phyloP scores from a whole-genome alignment of 2,113 vertebrate genomes.

The Gymnarchus niloticus region DNA sequence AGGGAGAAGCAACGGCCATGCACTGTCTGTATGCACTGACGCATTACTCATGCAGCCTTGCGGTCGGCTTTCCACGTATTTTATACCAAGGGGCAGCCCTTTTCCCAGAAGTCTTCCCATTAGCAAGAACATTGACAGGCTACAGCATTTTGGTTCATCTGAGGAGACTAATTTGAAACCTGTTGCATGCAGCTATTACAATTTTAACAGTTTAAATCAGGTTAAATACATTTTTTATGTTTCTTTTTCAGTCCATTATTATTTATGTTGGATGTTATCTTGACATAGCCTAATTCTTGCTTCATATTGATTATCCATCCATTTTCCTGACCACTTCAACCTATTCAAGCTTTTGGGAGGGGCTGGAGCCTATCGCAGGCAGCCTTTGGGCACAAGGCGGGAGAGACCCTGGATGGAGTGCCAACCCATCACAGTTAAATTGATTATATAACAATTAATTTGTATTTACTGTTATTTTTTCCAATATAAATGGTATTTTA shows the following conservation, averaged over 20 bases:
- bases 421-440: too few species aligned
- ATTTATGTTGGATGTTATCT: neutral
- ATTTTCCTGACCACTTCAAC: too few species aligned
- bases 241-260: neutral
- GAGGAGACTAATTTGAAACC: neutral
- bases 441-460: too few species aligned
- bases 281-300: neutral
- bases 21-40: neutral
- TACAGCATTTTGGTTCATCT: neutral
- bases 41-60: neutral
- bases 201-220: neutral
- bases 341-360: too few species aligned
- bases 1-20: neutral
- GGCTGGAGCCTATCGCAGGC: too few species aligned
- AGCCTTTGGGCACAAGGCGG: too few species aligned
- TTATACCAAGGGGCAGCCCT: neutral
- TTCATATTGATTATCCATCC: neutral
- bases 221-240: neutral
- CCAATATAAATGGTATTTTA: neutral
- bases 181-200: neutral
- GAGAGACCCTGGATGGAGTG: too few species aligned
- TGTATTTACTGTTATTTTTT: neutral
- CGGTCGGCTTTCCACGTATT: neutral
- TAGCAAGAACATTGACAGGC: neutral
- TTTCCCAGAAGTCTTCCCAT: neutral